Percentiles rank a stretch among this genome's conserved stretches.
Evolutionary conservation across 2,113 vertebrate species (phyloP).

Genomic region (Harpagus bidentatus): DNA sequence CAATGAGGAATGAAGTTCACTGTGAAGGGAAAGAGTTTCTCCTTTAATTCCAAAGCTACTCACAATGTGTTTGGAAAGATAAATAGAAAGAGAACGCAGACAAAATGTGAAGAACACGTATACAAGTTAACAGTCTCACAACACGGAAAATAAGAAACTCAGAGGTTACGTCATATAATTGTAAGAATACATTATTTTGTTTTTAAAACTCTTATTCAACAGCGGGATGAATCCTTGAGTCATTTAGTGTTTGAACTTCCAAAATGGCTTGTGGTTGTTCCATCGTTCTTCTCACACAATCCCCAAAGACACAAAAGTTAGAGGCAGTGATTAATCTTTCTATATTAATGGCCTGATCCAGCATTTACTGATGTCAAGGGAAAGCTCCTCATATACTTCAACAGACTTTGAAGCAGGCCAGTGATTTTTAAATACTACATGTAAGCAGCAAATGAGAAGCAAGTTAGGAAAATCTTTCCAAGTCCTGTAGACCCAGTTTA

Average conservation of each 20-base stretch:
- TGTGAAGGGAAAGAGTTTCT: background rate
- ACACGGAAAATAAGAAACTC: background rate
- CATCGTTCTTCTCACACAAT: slow-evolving; percentile 12
- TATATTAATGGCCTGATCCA: background rate
- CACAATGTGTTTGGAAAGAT: background rate
- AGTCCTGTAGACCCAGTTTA: background rate
- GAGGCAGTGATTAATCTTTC: background rate
- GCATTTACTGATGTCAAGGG: background rate
- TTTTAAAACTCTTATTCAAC: slow-evolving; percentile 47
- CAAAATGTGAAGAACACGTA: background rate
- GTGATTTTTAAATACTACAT: background rate
- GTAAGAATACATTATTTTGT: slow-evolving; percentile 36
- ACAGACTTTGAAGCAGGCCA: background rate
- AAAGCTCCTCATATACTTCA: background rate
- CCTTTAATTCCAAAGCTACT: background rate
- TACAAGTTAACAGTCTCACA: background rate
- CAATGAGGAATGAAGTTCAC: background rate
- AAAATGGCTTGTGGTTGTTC: slow-evolving; percentile 50
- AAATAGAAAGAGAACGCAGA: background rate
- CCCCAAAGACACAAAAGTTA: background rate
- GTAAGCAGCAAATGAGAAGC: background rate
- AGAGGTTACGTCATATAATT: slow-evolving; percentile 2
- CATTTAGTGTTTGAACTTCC: slow-evolving; percentile 16
- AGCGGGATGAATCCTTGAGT: slow-evolving; percentile 25
- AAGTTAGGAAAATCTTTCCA: background rate